phyloP scores from a whole-genome alignment of 2,113 vertebrate genomes.

The Tautogolabrus adspersus region DNA sequence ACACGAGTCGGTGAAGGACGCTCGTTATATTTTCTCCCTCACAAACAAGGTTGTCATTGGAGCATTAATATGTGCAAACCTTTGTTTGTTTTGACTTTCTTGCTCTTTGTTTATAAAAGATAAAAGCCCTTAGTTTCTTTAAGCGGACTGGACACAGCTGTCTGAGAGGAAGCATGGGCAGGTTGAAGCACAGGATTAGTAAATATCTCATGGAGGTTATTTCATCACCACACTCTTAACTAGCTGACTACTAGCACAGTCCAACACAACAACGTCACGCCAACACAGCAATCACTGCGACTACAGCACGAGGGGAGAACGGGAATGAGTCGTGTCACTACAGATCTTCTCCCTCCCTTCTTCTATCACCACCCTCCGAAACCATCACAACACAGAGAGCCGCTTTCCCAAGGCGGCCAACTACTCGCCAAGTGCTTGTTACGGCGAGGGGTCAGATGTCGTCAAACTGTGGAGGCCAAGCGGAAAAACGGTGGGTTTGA shows the following conservation, averaged over 20 bases:
- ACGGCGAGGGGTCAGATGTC: slow-evolving; percentile 72
- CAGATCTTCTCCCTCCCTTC: neutral
- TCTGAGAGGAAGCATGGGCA: slow-evolving; percentile 38
- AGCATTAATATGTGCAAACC: too few relatives aligned
- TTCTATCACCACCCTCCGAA: slow-evolving; percentile 6
- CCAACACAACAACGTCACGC: slow-evolving; percentile 50
- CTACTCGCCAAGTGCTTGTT: slow-evolving; percentile 81
- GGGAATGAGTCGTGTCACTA: slow-evolving; percentile 18
- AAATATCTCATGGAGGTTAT: slow-evolving; percentile 12
- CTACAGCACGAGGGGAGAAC: slow-evolving; percentile 25
- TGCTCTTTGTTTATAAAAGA: too few relatives aligned
- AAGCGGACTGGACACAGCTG: slow-evolving; percentile 25
- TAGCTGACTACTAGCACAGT: slow-evolving; percentile 28
- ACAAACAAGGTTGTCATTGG: too few relatives aligned
- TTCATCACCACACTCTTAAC: slow-evolving; percentile 29
- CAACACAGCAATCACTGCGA: slow-evolving; percentile 43
- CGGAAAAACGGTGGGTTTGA: slow-evolving; percentile 35
- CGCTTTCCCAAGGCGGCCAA: slow-evolving; percentile 62
- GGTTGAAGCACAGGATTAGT: slow-evolving; percentile 29
- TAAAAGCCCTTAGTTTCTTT: too few relatives aligned
- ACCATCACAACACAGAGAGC: slow-evolving; percentile 12
- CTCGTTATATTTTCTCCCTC: too few relatives aligned
- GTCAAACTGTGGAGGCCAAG: slow-evolving; percentile 73
- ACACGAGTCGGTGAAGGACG: too few relatives aligned
- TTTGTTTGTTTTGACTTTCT: too few relatives aligned